Evolutionary conservation across 2,113 vertebrate genomes (phyloP).

Genomic region (Gila orcuttii): DNA sequence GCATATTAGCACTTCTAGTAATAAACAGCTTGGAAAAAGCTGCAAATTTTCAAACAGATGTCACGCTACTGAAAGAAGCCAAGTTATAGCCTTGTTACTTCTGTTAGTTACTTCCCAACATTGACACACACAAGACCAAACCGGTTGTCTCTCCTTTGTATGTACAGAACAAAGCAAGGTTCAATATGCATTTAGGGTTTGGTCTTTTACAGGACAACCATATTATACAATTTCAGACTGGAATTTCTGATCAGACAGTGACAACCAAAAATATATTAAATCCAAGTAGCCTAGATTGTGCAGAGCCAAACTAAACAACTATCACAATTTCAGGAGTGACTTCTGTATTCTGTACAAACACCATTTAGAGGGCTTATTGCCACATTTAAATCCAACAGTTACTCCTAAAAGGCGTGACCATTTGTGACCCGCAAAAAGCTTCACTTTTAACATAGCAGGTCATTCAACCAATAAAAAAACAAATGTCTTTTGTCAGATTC

Average conservation of each 20-base stretch:
- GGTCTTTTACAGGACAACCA: neutral
- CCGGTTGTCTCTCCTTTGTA: neutral
- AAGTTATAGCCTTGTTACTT: neutral
- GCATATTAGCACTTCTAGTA: neutral
- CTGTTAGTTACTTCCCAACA: neutral
- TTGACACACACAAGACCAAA: constrained; percentile 9
- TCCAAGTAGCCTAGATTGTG: neutral
- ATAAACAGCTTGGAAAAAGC: constrained; percentile 5
- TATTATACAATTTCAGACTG: neutral
- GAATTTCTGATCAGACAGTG: neutral
- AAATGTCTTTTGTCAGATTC: neutral
- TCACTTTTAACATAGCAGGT: neutral
- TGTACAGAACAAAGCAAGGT: neutral
- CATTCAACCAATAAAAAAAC: neutral
- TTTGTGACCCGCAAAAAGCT: neutral
- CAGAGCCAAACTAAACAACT: neutral
- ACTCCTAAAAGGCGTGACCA: neutral
- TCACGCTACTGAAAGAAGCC: neutral
- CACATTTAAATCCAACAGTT: neutral
- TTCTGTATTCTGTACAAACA: neutral
- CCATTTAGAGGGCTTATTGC: too few relatives aligned
- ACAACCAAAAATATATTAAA: neutral
- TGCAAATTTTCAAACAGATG: neutral
- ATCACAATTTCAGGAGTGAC: neutral
- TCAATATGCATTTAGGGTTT: neutral